Evolutionary conservation across 2,888 invertebrate genomes (phyloP), one percentile per base, ranked within the genome.

Genomic region (Platycheirus rosarum): DNA sequence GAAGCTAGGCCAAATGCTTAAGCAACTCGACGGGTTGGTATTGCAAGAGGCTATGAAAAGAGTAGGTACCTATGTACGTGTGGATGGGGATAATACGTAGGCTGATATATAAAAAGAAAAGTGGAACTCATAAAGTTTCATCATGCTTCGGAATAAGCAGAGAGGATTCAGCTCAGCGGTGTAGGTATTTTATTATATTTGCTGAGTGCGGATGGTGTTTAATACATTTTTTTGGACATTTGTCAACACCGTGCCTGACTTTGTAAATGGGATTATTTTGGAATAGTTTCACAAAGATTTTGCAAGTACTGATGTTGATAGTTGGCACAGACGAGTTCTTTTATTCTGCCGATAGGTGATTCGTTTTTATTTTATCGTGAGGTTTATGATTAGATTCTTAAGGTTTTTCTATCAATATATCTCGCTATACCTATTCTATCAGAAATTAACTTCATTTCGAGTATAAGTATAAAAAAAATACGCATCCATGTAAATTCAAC

Each of bases 131-230:
- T 75, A 76, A 80, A 80, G 75, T 80, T 76, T 75, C 65, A 65
- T 70, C 80, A 80, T 75, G 70, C 60, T 63, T 62, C 2, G 60
- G 60, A 70, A 60, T 75, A 80, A 80, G 69, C 53, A 66, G 40
- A 60, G 46, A 40, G 37, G 65, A 80, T 66, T 53, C 32, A 29
- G 62, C 55, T 40, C 40, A 57, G 57, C 23, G 23, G 63, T 70
- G 49, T n/a, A n/a, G n/a, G n/a, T 66, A 40, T 62, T 80, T 75
- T 75, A 75, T 80, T 70, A 71, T 80, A 55, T 53, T 71, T 66
- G 65, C 44, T 66, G 60, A 80, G 75, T 80, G 57, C 57, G 80
- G 70, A 63, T 80, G 79, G 60, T 70, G 70, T 35, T 75, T 65
- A 71, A 75, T 75, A 75, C 69, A n/a, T 69, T 48, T 70, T 65